Percentiles rank a stretch among this genome's conserved stretches.
Conservation (phyloP, 2,113 vertebrate species). For the Boulengeromyrus knoepffleri region DNA sequence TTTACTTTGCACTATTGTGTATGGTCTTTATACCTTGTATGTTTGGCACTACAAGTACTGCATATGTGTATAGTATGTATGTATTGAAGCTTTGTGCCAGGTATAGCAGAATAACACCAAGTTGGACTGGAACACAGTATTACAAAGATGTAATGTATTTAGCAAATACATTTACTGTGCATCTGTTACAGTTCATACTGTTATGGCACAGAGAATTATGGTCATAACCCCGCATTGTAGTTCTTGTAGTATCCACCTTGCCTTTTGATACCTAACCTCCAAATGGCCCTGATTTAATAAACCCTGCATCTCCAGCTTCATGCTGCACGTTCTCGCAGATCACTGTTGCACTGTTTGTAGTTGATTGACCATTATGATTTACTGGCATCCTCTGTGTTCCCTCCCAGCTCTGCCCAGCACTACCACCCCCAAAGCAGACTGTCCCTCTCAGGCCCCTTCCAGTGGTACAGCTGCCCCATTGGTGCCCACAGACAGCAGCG, state of each 20-base stretch:
- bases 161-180: background rate
- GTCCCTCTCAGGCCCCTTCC: conserved; percentile 57
- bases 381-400: background rate
- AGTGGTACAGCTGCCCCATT: conserved; percentile 60
- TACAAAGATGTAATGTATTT: background rate
- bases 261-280: background rate
- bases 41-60: background rate
- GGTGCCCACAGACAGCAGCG: conserved; percentile 36
- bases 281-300: background rate
- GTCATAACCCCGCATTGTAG: background rate
- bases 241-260: background rate
- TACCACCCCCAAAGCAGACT: conserved; percentile 60
- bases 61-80: background rate
- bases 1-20: background rate
- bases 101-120: background rate
- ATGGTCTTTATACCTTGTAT: background rate
- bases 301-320: background rate
- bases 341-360: background rate
- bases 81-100: background rate
- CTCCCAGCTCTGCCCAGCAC: conserved; percentile 60
- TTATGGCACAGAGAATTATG: background rate
- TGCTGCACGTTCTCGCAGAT: background rate
- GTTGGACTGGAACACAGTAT: background rate
- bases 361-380: background rate
- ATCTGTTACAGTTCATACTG: background rate